phyloP scores from a whole-genome alignment of 2,888 invertebrate genomes.

The Elegia similella region DNA sequence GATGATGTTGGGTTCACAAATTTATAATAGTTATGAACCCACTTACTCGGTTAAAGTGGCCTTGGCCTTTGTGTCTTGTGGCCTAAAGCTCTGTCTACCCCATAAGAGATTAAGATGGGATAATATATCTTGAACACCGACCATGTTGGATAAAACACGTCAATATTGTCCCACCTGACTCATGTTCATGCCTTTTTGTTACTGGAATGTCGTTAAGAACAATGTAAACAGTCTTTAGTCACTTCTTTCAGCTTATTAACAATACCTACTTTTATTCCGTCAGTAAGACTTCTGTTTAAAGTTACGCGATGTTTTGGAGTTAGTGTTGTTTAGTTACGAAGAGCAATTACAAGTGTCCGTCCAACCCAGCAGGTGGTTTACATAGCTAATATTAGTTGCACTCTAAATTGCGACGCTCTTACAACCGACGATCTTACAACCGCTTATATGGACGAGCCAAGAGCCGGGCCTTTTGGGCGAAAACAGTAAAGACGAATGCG shows the following conservation, averaged over 20 bases:
- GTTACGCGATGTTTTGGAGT: constrained; percentile 21
- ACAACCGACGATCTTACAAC: background rate
- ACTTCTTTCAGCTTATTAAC: background rate
- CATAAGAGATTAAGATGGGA: too few species aligned
- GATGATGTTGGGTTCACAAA: background rate
- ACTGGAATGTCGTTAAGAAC: background rate
- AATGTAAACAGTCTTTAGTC: background rate
- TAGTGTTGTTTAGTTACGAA: constrained; percentile 43
- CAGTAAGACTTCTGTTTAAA: constrained; percentile 5
- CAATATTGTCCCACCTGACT: too few species aligned
- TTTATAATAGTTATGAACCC: background rate
- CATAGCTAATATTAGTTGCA: background rate
- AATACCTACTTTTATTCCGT: constrained; percentile 6
- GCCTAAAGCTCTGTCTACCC: too few species aligned
- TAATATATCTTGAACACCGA: too few species aligned
- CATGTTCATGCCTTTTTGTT: too few species aligned
- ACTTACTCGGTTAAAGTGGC: too few species aligned
- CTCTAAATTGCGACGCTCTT: background rate
- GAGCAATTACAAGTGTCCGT: constrained; percentile 43
- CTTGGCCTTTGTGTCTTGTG: too few species aligned
- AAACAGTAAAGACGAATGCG: too few species aligned
- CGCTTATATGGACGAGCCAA: background rate
- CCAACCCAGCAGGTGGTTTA: constrained; percentile 30
- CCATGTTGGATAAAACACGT: too few species aligned
- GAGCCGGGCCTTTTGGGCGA: too few species aligned